Percentiles rank a stretch among this genome's conserved stretches.
Evolutionary conservation across 2,113 vertebrate genomes (phyloP).

Genomic region (Petroica traversi): DNA sequence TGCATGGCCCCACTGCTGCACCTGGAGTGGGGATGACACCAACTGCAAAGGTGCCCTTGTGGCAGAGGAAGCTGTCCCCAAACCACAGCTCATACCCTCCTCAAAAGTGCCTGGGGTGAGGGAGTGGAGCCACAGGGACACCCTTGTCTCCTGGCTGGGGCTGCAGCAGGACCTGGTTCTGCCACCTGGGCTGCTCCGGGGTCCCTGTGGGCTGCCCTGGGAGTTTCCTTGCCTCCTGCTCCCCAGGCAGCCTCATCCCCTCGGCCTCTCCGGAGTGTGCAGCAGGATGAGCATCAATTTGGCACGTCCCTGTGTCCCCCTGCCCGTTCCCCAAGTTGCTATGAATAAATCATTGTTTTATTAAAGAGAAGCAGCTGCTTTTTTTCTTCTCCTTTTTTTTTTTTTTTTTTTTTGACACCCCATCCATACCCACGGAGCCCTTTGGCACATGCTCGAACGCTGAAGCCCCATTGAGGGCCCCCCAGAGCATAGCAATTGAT

Average conservation of each 20-base stretch:
- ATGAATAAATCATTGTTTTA: conserved; percentile 84
- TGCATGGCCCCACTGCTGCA: neutral
- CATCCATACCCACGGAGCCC: conserved; percentile 35
- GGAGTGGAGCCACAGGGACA: neutral
- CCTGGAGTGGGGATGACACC: neutral
- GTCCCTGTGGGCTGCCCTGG: neutral
- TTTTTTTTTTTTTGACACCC: neutral
- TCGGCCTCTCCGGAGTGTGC: neutral
- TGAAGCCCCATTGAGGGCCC: conserved; percentile 68
- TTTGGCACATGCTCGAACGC: conserved; percentile 75
- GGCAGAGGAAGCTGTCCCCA: neutral
- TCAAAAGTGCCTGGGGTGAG: neutral
- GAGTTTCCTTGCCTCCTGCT: neutral
- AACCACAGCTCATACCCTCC: accelerated
- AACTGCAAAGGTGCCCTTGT: neutral
- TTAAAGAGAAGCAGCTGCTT: conserved; percentile 81
- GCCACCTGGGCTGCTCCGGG: neutral
- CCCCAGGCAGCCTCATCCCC: neutral
- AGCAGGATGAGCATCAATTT: neutral
- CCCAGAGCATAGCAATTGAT: conserved; percentile 76
- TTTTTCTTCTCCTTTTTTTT: neutral
- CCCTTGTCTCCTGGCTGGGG: accelerated
- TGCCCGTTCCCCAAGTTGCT: conserved; percentile 10
- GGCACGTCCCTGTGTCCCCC: neutral
- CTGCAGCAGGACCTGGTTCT: accelerated